Conservation (phyloP, 2,888 invertebrate species). For the Sesamia inferens region DNA sequence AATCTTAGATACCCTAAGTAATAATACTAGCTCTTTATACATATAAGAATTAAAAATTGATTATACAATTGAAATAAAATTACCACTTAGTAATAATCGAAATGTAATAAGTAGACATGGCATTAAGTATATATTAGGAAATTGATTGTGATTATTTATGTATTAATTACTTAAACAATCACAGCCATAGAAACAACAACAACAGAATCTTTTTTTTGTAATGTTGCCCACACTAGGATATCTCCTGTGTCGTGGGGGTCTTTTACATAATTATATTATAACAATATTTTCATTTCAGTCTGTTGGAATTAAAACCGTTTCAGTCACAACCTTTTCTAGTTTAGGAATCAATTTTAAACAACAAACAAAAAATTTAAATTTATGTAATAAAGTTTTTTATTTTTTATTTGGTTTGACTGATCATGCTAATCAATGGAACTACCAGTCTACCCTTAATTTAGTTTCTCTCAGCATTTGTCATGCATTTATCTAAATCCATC, state of each 20-base stretch:
- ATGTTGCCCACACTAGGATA: no score
- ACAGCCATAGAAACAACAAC: not conserved
- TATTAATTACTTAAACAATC: not conserved
- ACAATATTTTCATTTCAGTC: not conserved
- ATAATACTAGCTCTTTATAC: not conserved
- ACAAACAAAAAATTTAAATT: not conserved
- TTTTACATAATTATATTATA: not conserved
- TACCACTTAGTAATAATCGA: not conserved
- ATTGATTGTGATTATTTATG: not conserved
- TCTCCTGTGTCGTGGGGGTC: no score
- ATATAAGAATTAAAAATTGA: not conserved
- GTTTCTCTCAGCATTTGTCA: slow-evolving; percentile 14
- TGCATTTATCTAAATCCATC: slow-evolving; percentile 34
- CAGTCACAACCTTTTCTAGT: not conserved
- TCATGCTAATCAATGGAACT: not conserved
- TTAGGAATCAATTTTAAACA: not conserved
- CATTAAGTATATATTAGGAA: no score
- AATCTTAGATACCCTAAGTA: not conserved
- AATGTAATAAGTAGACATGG: no score
- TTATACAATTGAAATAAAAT: not conserved
- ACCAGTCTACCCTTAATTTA: not conserved
- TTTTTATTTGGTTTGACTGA: not conserved
- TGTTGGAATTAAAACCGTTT: not conserved
- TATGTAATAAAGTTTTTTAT: not conserved
- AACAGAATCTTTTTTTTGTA: no score